Evolutionary conservation across 1,140 invertebrate genomes (phyloP).

Genomic region (Lutraria rhynchaena): DNA sequence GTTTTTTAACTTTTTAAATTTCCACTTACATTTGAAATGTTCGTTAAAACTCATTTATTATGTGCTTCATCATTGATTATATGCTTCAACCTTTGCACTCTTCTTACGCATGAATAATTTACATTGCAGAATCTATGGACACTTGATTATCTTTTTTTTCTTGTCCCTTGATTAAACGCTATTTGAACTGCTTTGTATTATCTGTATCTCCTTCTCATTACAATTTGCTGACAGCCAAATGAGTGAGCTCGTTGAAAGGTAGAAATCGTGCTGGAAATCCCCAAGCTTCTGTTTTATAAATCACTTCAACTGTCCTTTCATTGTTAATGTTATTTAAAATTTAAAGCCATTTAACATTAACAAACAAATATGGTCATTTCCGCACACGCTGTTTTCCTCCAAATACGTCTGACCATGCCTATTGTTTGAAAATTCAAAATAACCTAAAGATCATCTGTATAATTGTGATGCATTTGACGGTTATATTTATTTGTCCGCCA

Average conservation of each 20-base stretch:
- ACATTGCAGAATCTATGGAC: conserved; percentile 4
- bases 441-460: conserved; percentile 49
- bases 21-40: no score
- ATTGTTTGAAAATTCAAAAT: conserved; percentile 53
- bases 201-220: conserved; percentile 26
- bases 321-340: conserved; percentile 53
- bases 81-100: no score
- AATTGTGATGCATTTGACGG: conserved; percentile 60
- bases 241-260: conserved; percentile 5
- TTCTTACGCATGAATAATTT: background rate
- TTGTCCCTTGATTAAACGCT: conserved; percentile 18
- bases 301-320: conserved; percentile 43
- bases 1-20: no score
- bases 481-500: conserved; percentile 56
- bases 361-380: conserved; percentile 60
- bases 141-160: background rate
- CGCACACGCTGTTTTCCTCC: conserved; percentile 47
- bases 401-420: conserved; percentile 33
- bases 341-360: conserved; percentile 60
- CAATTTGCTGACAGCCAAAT: conserved; percentile 28
- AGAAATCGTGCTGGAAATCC: conserved; percentile 1
- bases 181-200: conserved; percentile 20
- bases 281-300: conserved; percentile 54
- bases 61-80: no score
- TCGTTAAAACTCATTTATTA: no score